Base-by-base conservation (phyloP, 1,140 invertebrate genomes). In the Amphibalanus amphitrite region DNA sequence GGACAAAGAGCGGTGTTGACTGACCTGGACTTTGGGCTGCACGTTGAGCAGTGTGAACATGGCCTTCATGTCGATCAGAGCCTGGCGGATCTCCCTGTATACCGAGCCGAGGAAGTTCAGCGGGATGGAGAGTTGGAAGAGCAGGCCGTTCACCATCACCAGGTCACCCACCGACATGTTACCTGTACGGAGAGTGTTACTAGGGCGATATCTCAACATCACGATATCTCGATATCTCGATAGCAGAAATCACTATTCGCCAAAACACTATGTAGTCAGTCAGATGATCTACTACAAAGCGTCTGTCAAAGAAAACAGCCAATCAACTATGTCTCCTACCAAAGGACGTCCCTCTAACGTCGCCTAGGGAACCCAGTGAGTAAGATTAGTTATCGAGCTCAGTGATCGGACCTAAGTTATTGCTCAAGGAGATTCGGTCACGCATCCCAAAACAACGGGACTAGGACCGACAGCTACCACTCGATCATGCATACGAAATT, bases 31-130 rank as follows among this genome's bases (percentile, higher is more conserved):
- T 28, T 10, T 80, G 30, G 90, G 84, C 78, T 90, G 85, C 69
- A 95, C 86, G 71, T 89, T 88, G 85, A 98, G 88, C 0, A 99
- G 82, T 26, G 89, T 89, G 82, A 99, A 99, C 96, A 99, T 98
- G 59, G 92, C 91, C 82, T 97, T 91, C 97, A 99, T 99, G 79
- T 99, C 96, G n/a, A 97, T 91, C 65, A 98, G 83, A 13, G 95
- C 92, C 83, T 98, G 96, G 29, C 95, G 84, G 38, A 98, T 89
- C 85, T 99, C 97, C 75, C 97, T 84, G 82, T 99, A 99, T 26
- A 98, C 95, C 69, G 95, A 97, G 29, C 97, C 97, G 40, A 98
- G 83, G 80, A 95, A 95, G 76, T 96, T 97, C 20, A 99, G 84
- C 6, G 97, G 97, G 59, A 99, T 85, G 6, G 95, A 97, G 26